These are phyloP conservation scores for Antheraea yamamai DNA, from an alignment of 2,888 invertebrate species.

Conservation along the genomic window DNA sequence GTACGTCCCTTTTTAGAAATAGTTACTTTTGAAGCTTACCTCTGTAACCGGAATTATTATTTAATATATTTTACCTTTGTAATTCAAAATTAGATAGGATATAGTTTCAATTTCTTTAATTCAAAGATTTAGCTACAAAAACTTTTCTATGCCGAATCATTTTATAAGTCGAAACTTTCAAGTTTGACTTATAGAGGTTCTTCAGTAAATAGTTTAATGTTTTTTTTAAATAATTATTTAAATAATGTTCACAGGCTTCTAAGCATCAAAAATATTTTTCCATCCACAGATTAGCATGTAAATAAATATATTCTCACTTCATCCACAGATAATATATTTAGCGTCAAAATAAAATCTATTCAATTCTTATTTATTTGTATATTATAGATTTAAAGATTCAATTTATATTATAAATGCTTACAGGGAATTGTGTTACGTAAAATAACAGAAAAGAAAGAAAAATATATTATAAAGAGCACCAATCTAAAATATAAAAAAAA, in stretches of 20 bases:
- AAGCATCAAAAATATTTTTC: constrained; percentile 9
- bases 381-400: constrained; percentile 14
- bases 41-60: too few species aligned
- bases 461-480: constrained; percentile 53
- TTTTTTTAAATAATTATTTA: neutral
- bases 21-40: too few species aligned
- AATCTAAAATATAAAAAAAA: constrained; percentile 36
- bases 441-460: constrained; percentile 31
- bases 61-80: too few species aligned
- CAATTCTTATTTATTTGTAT: constrained; percentile 17
- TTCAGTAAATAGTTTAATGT: neutral
- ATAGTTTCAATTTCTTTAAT: too few species aligned
- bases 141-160: too few species aligned
- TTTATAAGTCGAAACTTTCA: too few species aligned
- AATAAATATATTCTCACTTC: constrained; percentile 1
- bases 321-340: neutral
- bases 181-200: too few species aligned
- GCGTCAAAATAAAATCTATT: constrained; percentile 23
- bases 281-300: neutral
- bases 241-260: neutral
- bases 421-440: constrained; percentile 52
- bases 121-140: too few species aligned
- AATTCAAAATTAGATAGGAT: too few species aligned
- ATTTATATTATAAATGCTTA: constrained; percentile 61
- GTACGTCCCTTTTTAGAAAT: too few species aligned